phyloP scores from a whole-genome alignment of 2,113 vertebrate species.

The Murina feae region DNA sequence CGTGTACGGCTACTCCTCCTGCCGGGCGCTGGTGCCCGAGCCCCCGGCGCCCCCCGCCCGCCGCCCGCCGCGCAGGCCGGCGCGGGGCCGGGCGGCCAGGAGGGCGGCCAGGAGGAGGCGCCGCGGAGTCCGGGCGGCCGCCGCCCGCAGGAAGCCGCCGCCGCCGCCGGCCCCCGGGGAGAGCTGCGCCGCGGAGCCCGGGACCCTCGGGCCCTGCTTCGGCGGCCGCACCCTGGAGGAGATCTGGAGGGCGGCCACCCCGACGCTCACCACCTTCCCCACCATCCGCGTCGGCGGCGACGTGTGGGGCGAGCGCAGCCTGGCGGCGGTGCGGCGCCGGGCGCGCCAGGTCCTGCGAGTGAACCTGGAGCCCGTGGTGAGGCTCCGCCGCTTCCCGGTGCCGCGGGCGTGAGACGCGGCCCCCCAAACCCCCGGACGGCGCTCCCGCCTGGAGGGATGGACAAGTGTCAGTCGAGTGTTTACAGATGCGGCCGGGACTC shows the following conservation, averaged over 20 bases:
- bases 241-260: conserved; percentile 81
- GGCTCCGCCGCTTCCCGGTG: conserved; percentile 79
- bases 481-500: conserved; percentile 79
- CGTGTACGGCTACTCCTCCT: conserved; percentile 84
- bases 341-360: conserved; percentile 81
- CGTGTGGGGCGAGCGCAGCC: conserved; percentile 78
- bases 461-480: conserved; percentile 81
- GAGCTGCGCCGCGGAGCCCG: background rate
- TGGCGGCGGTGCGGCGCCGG: conserved; percentile 74
- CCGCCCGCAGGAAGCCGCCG: conserved; percentile 16
- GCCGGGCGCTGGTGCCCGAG: conserved; percentile 82
- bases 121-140: conserved; percentile 43
- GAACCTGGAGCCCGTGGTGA: conserved; percentile 82
- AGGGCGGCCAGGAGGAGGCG: conserved; percentile 73
- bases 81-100: conserved; percentile 49
- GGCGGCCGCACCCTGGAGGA: conserved; percentile 79
- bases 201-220: conserved; percentile 35
- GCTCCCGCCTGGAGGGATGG: conserved; percentile 34
- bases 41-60: conserved; percentile 43
- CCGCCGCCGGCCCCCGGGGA: background rate
- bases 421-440: background rate
- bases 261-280: conserved; percentile 78
- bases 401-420: conserved; percentile 62
- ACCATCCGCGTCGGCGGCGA: conserved; percentile 80
- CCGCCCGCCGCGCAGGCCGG: conserved; percentile 41